Percentiles rank a stretch among this genome's conserved stretches.
Conservation (phyloP, 2,797 vertebrate species). For the Crocidura indochinensis region DNA sequence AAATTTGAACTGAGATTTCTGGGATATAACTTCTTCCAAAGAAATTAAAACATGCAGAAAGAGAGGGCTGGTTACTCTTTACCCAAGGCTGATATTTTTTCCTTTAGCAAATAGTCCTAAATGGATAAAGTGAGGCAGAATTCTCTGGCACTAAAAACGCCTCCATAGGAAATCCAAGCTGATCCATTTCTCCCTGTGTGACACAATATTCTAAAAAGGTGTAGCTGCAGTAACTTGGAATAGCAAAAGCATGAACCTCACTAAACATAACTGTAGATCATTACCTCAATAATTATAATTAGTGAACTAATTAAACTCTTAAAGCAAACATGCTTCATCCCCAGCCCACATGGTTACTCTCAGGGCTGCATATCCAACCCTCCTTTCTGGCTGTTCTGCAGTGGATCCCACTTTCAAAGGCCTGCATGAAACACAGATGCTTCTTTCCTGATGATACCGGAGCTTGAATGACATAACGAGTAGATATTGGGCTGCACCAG, state of each 20-base stretch:
- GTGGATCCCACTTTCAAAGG: neutral
- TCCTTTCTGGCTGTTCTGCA: neutral
- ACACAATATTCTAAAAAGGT: neutral
- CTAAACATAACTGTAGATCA: no score
- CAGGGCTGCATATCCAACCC: neutral
- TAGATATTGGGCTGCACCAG: neutral
- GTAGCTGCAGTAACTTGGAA: no score
- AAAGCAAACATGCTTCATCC: slow-evolving; percentile 4
- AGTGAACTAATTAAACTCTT: no score
- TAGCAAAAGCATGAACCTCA: no score
- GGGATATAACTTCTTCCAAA: slow-evolving; percentile 64
- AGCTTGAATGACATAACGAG: neutral
- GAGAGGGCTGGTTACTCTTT: neutral
- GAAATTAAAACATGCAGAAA: neutral
- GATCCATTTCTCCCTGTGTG: neutral
- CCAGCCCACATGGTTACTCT: neutral
- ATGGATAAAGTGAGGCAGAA: neutral
- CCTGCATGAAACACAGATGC: neutral
- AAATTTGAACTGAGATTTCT: slow-evolving; percentile 63
- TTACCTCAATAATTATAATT: no score
- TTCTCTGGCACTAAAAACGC: neutral
- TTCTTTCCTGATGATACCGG: neutral
- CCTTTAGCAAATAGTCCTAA: neutral
- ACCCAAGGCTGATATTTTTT: neutral
- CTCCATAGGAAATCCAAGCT: neutral